Conservation (phyloP, 2,888 invertebrate species). For the Noctua comes region DNA sequence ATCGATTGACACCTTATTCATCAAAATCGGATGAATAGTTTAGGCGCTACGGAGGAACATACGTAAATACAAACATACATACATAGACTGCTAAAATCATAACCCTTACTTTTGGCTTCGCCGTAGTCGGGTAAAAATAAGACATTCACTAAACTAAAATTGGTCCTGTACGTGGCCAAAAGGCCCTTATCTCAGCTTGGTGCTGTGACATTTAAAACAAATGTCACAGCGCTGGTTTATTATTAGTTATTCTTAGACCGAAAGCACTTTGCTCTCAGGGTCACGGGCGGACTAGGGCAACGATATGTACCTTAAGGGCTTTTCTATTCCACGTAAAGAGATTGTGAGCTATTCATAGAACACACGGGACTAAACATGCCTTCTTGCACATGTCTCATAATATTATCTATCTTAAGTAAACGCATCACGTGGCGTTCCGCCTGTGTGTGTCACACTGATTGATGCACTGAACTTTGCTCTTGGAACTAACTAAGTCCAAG, state of each 20-base stretch:
- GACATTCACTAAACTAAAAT: too few relatives aligned
- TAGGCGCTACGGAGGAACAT: too few relatives aligned
- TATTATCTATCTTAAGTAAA: slow-evolving; percentile 21
- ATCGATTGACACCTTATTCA: too few relatives aligned
- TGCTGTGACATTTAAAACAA: neutral
- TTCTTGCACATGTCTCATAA: neutral
- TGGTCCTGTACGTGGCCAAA: neutral
- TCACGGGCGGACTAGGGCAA: neutral
- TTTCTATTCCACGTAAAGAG: neutral
- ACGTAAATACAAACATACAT: too few relatives aligned
- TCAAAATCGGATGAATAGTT: too few relatives aligned
- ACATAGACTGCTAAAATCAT: too few relatives aligned
- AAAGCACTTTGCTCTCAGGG: neutral
- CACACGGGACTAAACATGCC: neutral
- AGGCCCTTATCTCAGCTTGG: neutral
- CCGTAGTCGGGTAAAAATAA: too few relatives aligned
- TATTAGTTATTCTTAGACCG: slow-evolving; percentile 3
- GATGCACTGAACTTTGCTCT: slow-evolving; percentile 21
- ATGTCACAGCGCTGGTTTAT: neutral
- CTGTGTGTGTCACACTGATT: slow-evolving; percentile 7
- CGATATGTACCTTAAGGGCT: neutral
- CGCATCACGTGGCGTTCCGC: slow-evolving; percentile 19
- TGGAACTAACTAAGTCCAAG: slow-evolving; percentile 2
- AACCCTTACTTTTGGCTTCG: too few relatives aligned
- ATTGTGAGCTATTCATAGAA: slow-evolving; percentile 7